phyloP scores from a whole-genome alignment of 1,140 invertebrate species.

The Cylas formicarius region DNA sequence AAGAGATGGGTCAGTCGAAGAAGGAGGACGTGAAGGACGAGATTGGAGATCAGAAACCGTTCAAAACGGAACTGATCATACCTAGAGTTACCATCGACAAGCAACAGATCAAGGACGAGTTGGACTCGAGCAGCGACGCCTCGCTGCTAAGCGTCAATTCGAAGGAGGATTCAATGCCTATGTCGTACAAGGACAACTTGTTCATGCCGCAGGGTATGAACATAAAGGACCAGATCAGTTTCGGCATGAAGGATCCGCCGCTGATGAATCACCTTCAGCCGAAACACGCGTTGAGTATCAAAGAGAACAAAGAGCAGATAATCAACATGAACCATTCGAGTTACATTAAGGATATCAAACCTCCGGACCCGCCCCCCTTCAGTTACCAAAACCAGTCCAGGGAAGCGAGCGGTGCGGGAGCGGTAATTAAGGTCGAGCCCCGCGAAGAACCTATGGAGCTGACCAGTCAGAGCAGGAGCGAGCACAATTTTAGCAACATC shows the following conservation, averaged over 20 bases:
- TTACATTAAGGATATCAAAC: slow-evolving; percentile 25
- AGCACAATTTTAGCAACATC: slow-evolving; percentile 40
- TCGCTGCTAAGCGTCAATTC: slow-evolving; percentile 29
- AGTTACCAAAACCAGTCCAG: slow-evolving; percentile 19
- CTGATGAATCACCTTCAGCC: slow-evolving; percentile 28
- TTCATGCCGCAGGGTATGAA: slow-evolving; percentile 32
- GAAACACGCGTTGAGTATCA: slow-evolving; percentile 29
- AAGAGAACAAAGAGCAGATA: slow-evolving; percentile 30
- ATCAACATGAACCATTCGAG: slow-evolving; percentile 32
- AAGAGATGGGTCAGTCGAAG: slow-evolving; percentile 38
- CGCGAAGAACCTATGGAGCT: slow-evolving; percentile 50
- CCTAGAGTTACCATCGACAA: slow-evolving; percentile 51
- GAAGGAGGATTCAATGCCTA: slow-evolving; percentile 25
- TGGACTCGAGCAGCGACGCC: slow-evolving; percentile 40
- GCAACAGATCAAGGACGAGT: slow-evolving; percentile 51
- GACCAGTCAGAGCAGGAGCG: slow-evolving; percentile 40
- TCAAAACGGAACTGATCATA: slow-evolving; percentile 52
- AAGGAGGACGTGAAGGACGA: slow-evolving; percentile 34
- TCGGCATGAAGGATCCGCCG: slow-evolving; percentile 31
- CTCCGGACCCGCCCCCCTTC: slow-evolving; percentile 22
- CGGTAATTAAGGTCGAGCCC: slow-evolving; percentile 50
- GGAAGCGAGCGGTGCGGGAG: neutral
- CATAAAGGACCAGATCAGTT: slow-evolving; percentile 28
- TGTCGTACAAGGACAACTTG: slow-evolving; percentile 32
- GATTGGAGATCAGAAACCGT: slow-evolving; percentile 28